Percentiles rank a stretch among this genome's conserved stretches.
Conservation (phyloP, 2,888 invertebrate genomes). For the Callinectes sapidus region DNA sequence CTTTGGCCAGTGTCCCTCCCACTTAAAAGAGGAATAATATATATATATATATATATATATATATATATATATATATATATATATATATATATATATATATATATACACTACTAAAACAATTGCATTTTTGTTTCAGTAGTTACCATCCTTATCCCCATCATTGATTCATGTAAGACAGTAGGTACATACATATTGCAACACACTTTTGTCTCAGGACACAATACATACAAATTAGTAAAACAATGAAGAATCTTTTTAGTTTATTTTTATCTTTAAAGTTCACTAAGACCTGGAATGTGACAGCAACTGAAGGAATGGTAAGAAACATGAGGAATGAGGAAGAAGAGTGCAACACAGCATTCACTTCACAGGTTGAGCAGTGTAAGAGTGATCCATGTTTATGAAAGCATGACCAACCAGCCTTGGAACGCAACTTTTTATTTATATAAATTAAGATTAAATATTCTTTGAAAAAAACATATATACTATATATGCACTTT, state of each 20-base stretch:
- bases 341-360: constrained; percentile 20
- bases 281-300: constrained; percentile 61
- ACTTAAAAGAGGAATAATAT: background rate
- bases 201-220: background rate
- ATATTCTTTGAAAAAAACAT: background rate
- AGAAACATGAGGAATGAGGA: constrained; percentile 24
- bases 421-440: constrained; percentile 26
- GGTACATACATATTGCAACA: background rate
- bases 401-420: constrained; percentile 4
- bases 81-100: background rate
- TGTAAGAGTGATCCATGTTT: background rate
- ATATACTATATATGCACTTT: constrained; percentile 35
- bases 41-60: constrained; percentile 15
- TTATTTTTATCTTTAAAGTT: constrained; percentile 48
- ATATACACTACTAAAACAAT: background rate
- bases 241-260: constrained; percentile 2
- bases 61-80: constrained; percentile 13
- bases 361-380: background rate
- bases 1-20: background rate
- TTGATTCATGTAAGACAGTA: no score
- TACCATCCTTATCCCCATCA: no score
- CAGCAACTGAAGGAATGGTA: constrained; percentile 49
- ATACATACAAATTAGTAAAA: background rate
- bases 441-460: constrained; percentile 36
- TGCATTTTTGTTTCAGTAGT: no score